Conservation (phyloP, 2,888 invertebrate species). For the Oegoconia quadripuncta region DNA sequence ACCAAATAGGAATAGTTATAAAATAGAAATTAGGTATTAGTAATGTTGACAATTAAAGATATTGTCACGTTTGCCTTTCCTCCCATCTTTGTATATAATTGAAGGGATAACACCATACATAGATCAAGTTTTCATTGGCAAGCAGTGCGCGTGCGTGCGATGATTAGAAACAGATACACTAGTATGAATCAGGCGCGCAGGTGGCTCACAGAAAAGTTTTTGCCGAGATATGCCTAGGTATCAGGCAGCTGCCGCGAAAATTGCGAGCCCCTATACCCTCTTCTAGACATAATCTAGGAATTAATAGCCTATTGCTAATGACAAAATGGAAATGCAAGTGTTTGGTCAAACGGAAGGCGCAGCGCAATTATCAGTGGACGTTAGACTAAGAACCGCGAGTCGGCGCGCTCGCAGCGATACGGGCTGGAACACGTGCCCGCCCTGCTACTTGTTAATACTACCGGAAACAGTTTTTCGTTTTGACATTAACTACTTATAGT, state of each 20-base stretch:
- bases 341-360: slow-evolving; percentile 54
- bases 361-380: slow-evolving; percentile 53
- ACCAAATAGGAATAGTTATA: too few species aligned
- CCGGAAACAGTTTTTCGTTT: slow-evolving; percentile 10
- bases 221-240: slow-evolving; percentile 59
- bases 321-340: slow-evolving; percentile 69
- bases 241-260: slow-evolving; percentile 65
- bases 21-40: too few species aligned
- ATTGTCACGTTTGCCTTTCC: too few species aligned
- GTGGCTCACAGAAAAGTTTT: slow-evolving; percentile 72
- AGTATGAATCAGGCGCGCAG: slow-evolving; percentile 53
- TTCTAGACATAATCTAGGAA: slow-evolving; percentile 69
- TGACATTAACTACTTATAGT: too few species aligned
- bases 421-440: slow-evolving; percentile 58
- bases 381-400: slow-evolving; percentile 43
- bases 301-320: slow-evolving; percentile 74
- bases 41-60: too few species aligned
- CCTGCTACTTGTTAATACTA: neutral
- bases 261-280: slow-evolving; percentile 71
- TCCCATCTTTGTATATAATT: neutral
- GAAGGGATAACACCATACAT: too few species aligned
- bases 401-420: slow-evolving; percentile 44
- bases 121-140: slow-evolving; percentile 13
- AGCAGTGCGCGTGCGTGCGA: slow-evolving; percentile 15
- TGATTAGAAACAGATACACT: slow-evolving; percentile 32